These are phyloP conservation scores for Synanthedon andrenaeformis DNA, from an alignment of 2,888 invertebrate species.

Conservation along the genomic window DNA sequence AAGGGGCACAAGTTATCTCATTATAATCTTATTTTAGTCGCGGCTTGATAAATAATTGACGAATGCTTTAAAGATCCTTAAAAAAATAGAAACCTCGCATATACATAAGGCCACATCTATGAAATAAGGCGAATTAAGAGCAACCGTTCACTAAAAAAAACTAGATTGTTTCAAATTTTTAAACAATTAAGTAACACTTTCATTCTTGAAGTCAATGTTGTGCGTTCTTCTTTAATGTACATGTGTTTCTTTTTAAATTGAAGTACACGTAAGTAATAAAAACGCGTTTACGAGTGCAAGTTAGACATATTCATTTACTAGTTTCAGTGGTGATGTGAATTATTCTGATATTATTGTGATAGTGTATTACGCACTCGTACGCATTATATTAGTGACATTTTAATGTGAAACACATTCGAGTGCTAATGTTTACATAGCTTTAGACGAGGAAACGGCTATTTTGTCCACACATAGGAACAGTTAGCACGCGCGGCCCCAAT, in stretches of 20 bases:
- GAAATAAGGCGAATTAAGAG: too few species aligned
- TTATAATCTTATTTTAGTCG: too few species aligned
- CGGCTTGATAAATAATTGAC: too few species aligned
- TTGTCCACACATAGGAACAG: not conserved
- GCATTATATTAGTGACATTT: not conserved
- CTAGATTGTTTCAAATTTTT: too few species aligned
- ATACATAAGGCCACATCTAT: too few species aligned
- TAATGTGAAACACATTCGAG: not conserved
- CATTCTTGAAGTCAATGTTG: too few species aligned
- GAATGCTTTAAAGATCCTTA: too few species aligned
- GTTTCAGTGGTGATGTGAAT: not conserved
- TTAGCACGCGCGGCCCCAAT: constrained; percentile 52
- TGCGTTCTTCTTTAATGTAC: too few species aligned
- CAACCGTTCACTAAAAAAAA: too few species aligned
- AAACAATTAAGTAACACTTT: too few species aligned
- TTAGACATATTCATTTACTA: not conserved
- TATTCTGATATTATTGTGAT: not conserved
- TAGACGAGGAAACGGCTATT: not conserved
- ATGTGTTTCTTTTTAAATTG: not conserved
- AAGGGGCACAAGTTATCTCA: too few species aligned
- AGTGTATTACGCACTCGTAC: not conserved
- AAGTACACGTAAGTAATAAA: not conserved
- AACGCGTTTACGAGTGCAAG: not conserved
- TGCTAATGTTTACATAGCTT: not conserved
- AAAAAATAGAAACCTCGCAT: too few species aligned